A percentile compares a stretch with the other conserved stretches of the same genome.
phyloP scores from a whole-genome alignment of 2,797 vertebrate genomes.

The Ceryle rudis region DNA sequence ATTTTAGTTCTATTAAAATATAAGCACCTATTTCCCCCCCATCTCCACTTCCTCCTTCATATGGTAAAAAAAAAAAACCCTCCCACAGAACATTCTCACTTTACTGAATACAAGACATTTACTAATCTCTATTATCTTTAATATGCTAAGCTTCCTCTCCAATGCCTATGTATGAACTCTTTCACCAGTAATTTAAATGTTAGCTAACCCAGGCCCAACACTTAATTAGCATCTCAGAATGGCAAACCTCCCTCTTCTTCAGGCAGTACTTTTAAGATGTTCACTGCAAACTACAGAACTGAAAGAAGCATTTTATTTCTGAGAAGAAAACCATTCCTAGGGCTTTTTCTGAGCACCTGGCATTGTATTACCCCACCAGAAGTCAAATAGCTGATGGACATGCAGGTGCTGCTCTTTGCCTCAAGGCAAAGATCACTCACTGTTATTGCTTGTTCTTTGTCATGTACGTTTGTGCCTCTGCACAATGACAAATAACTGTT shows the following conservation, averaged over 20 bases:
- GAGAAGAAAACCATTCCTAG: not conserved
- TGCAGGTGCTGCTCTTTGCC: not conserved
- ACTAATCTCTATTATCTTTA: not conserved
- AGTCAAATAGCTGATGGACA: not conserved
- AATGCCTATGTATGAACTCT: not conserved
- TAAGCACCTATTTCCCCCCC: not conserved
- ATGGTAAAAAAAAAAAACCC: not conserved
- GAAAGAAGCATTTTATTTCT: not conserved
- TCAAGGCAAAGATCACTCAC: not conserved
- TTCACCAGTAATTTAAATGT: not conserved
- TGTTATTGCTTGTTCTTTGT: not conserved
- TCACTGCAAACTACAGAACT: not conserved
- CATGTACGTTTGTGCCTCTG: not conserved
- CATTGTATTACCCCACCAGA: not conserved
- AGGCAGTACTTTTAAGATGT: not conserved
- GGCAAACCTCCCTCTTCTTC: not conserved
- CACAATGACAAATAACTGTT: not conserved
- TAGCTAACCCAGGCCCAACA: not conserved
- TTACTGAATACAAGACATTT: not conserved
- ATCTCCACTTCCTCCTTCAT: not conserved
- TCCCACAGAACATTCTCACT: not conserved
- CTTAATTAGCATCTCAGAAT: not conserved
- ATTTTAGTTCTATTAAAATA: not conserved
- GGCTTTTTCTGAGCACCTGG: not conserved
- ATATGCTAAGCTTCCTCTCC: not conserved